Conservation (phyloP, 2,888 invertebrate species). For the Caenorhabditis sinica region DNA sequence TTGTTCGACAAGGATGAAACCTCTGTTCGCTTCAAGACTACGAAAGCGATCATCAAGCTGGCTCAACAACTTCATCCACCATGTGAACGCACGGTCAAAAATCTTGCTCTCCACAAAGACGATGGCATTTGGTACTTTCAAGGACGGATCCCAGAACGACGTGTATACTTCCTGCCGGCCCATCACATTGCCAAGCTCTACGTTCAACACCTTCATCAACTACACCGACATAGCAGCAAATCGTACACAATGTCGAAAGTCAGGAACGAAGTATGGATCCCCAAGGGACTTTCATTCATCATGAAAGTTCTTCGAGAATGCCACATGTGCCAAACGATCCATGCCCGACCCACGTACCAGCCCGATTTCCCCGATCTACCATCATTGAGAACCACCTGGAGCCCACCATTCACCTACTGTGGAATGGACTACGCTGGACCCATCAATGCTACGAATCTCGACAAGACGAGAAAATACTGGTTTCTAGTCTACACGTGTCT, state of each 20-base stretch:
- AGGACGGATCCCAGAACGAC: constrained; percentile 2
- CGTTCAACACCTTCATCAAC: constrained; percentile 10
- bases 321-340: constrained; percentile 75
- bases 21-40: not conserved
- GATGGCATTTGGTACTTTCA: constrained; percentile 17
- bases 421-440: constrained; percentile 83
- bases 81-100: not conserved
- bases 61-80: constrained; percentile 46
- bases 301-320: constrained; percentile 75
- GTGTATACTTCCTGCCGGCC: constrained; percentile 1
- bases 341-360: constrained; percentile 71
- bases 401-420: constrained; percentile 76
- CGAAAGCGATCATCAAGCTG: not conserved
- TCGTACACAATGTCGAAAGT: constrained; percentile 66
- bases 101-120: not conserved
- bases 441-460: constrained; percentile 60
- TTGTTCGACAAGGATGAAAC: not conserved
- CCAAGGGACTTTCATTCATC: constrained; percentile 75
- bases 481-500: constrained; percentile 40
- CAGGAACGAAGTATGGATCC: constrained; percentile 79
- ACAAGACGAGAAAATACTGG: constrained; percentile 16
- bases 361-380: constrained; percentile 82
- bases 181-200: constrained; percentile 14
- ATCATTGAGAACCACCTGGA: constrained; percentile 72
- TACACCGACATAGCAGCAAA: constrained; percentile 20